Evolutionary conservation across 1,140 invertebrate genomes (phyloP).

Genomic region (Leptopilina boulardi): DNA sequence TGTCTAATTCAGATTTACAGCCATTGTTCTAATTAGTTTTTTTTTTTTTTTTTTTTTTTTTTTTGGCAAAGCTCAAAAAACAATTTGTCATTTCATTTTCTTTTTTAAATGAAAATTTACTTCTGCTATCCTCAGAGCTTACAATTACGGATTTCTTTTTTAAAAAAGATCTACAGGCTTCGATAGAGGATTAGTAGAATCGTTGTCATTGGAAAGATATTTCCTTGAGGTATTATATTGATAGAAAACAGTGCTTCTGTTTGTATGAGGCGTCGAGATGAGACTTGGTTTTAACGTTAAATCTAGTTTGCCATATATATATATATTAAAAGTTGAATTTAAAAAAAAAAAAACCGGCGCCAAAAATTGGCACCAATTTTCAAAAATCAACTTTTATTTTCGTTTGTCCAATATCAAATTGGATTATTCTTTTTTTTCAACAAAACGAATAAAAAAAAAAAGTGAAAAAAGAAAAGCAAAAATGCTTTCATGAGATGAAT

Average conservation of each 20-base stretch:
- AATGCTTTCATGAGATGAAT: conserved; percentile 13
- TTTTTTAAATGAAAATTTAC: not conserved
- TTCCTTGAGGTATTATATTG: conserved; percentile 46
- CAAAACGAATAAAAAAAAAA: not conserved
- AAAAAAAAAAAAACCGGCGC: not conserved
- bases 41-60: conserved; percentile 23
- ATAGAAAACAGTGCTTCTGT: conserved; percentile 37
- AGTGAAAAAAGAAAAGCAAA: not conserved
- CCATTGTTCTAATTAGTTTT: not conserved
- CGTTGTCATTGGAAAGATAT: conserved; percentile 49
- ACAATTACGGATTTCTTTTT: conserved; percentile 27
- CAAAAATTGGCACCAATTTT: not conserved
- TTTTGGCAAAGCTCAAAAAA: not conserved
- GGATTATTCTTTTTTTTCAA: not conserved
- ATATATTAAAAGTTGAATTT: conserved; percentile 5
- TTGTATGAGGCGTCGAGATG: conserved; percentile 18
- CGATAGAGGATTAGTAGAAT: conserved; percentile 41
- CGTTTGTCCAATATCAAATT: not conserved
- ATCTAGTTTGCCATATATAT: not conserved
- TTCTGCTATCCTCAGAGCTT: conserved; percentile 5
- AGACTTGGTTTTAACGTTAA: conserved; percentile 5
- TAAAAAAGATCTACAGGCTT: conserved; percentile 39
- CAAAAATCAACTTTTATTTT: not conserved
- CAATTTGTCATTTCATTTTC: not conserved
- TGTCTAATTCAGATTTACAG: not conserved